Evolutionary conservation across 1,140 invertebrate genomes (phyloP).

Genomic region (Drosophila oshimai): DNA sequence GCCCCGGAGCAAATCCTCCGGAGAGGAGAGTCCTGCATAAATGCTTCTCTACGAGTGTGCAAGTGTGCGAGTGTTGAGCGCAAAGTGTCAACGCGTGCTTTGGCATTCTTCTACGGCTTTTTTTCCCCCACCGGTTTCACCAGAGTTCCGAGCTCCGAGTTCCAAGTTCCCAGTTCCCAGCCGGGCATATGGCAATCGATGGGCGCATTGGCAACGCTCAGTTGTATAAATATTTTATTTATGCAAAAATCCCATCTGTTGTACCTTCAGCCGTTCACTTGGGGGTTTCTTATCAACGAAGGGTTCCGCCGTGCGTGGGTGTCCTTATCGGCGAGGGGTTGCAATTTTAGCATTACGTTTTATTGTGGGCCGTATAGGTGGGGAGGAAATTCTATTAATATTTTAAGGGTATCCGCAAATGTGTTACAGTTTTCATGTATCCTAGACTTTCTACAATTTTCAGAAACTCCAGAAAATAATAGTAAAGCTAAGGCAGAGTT

Average conservation of each 20-base stretch:
- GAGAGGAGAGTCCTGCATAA: conserved; percentile 49
- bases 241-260: conserved; percentile 42
- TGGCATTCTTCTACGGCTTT: conserved; percentile 60
- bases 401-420: conserved; percentile 21
- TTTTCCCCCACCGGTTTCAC: background rate
- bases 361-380: conserved; percentile 16
- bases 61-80: conserved; percentile 68
- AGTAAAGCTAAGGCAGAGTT: no score
- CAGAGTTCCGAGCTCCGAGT: conserved; percentile 8
- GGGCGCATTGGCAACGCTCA: conserved; percentile 34
- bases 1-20: conserved; percentile 65
- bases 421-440: background rate
- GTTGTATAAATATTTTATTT: conserved; percentile 48
- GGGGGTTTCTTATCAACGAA: conserved; percentile 20
- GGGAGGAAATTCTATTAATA: conserved; percentile 30
- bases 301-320: conserved; percentile 20
- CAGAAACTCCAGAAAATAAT: no score
- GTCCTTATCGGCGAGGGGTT: conserved; percentile 12
- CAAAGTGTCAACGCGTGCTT: conserved; percentile 80
- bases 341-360: conserved; percentile 30
- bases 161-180: no score
- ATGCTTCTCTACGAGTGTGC: conserved; percentile 14
- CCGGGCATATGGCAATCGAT: conserved; percentile 46
- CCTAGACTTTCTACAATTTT: background rate
- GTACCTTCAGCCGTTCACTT: conserved; percentile 2